These are phyloP conservation scores for Epinotia bilunana DNA, from an alignment of 2,888 invertebrate genomes.

Conservation along the genomic window DNA sequence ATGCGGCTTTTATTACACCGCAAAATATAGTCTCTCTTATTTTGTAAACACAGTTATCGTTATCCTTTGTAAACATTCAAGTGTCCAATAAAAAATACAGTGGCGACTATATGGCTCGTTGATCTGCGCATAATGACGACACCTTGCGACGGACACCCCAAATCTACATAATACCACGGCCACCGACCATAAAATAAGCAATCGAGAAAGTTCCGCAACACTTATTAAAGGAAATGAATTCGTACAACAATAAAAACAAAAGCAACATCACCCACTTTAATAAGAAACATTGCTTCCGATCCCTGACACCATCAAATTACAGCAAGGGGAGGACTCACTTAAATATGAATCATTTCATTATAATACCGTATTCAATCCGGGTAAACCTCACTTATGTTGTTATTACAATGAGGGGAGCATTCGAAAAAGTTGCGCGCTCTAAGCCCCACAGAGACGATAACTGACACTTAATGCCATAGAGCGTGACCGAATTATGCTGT, in stretches of 20 bases:
- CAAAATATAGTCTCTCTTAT: no score
- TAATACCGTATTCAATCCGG: constrained; percentile 84
- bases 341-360: constrained; percentile 85
- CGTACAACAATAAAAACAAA: constrained; percentile 69
- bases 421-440: constrained; percentile 71
- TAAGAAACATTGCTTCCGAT: constrained; percentile 82
- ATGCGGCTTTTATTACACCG: no score
- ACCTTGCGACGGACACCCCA: constrained; percentile 7
- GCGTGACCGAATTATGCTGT: constrained; percentile 83
- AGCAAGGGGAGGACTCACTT: constrained; percentile 82
- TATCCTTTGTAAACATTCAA: not conserved
- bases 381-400: constrained; percentile 82
- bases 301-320: constrained; percentile 80
- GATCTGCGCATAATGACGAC: constrained; percentile 18
- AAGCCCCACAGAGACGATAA: constrained; percentile 83
- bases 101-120: not conserved
- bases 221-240: constrained; percentile 47
- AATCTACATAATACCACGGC: constrained; percentile 21
- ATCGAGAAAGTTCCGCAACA: constrained; percentile 51
- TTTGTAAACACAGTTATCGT: not conserved
- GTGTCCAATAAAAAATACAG: no score
- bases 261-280: constrained; percentile 80
- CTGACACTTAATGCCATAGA: constrained; percentile 84
- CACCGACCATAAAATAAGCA: constrained; percentile 35
- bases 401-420: constrained; percentile 77